Evolutionary conservation across 2,113 vertebrate species (phyloP), one percentile per base, ranked within the genome.

Genomic region (Recurvirostra avosetta): DNA sequence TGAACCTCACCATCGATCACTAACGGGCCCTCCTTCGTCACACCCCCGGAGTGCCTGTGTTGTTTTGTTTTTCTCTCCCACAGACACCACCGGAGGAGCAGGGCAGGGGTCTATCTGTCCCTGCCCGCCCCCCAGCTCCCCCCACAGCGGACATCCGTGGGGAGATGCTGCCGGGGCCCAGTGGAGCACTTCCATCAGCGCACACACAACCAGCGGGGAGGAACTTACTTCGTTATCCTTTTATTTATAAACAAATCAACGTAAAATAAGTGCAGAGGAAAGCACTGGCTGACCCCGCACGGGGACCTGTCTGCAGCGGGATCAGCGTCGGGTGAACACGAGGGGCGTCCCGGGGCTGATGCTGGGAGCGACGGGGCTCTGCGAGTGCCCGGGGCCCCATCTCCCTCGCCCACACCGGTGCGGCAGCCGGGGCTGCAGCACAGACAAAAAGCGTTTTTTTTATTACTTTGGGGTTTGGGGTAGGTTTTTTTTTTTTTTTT

Each of bases 201-300:
- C 61, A 62, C 41, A 21, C 56, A 74, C 40, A 43, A 2, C 29
- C 47, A 53, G 29, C 17, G 0, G 20, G 5, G 12, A 63, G 45
- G 49, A 82, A 43, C 58, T 22, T 8, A 3, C 38, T 38, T 38
- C 38, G 25, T 59, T 66, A 86, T 85, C 86, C 81, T 92, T 97
- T 97, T 97, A 97, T 98, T 98, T 98, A 98, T 96, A 98, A 98
- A 98, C 97, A 97, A 94, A 89, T 86, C 12, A 86, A 97, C 15
- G 81, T 96, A 98, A 98, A 98, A 90, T 88, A 96, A 98, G 97
- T 98, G 96, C 96, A 91, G 96, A 96, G 92, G 91, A 93, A 91
- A 97, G 97, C 92, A 9, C 82, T 38, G 94, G 86, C 94, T 95
- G 95, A n/a, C 20, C 88, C 94, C 25, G 11, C 53, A 12, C 20